phyloP scores from a whole-genome alignment of 1,140 invertebrate species.

The Macrocentrus cingulum region DNA sequence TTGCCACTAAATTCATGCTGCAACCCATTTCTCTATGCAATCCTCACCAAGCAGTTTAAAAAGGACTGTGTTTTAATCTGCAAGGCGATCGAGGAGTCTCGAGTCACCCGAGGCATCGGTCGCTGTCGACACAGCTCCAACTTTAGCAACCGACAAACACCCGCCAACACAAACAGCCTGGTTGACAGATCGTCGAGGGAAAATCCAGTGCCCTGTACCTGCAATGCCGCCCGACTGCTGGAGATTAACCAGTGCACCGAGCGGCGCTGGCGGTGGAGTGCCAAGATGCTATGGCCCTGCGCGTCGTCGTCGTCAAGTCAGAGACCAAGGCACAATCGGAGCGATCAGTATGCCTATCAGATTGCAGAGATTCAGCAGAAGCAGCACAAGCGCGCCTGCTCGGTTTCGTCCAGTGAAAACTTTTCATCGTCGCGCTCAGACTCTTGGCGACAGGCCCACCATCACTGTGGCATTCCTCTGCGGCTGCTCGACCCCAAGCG shows the following conservation, averaged over 20 bases:
- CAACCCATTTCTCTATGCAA: constrained; percentile 96
- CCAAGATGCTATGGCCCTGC: constrained; percentile 46
- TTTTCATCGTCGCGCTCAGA: constrained; percentile 83
- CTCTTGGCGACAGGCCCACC: constrained; percentile 76
- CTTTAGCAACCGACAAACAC: constrained; percentile 85
- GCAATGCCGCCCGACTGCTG: constrained; percentile 68
- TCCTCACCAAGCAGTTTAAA: constrained; percentile 96
- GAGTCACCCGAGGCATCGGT: constrained; percentile 84
- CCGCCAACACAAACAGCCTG: constrained; percentile 83
- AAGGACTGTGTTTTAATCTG: constrained; percentile 96
- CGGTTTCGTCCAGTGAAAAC: constrained; percentile 85
- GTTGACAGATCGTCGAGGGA: constrained; percentile 78
- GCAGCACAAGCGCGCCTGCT: constrained; percentile 74
- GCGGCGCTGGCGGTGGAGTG: constrained; percentile 47
- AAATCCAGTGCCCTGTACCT: constrained; percentile 67
- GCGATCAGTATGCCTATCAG: constrained; percentile 76
- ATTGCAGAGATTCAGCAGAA: constrained; percentile 78
- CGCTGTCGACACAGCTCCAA: constrained; percentile 83
- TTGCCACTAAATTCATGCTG: constrained; percentile 94
- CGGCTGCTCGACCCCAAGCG: constrained; percentile 74
- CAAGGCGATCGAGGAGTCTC: constrained; percentile 89
- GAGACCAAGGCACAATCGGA: constrained; percentile 55
- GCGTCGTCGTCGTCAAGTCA: too few species aligned
- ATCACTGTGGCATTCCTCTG: constrained; percentile 74
- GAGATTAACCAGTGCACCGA: constrained; percentile 39